Percentiles rank a stretch among this genome's conserved stretches.
These are phyloP conservation scores for Ammodytes marinus DNA, from an alignment of 2,113 vertebrate genomes.

Conservation along the genomic window DNA sequence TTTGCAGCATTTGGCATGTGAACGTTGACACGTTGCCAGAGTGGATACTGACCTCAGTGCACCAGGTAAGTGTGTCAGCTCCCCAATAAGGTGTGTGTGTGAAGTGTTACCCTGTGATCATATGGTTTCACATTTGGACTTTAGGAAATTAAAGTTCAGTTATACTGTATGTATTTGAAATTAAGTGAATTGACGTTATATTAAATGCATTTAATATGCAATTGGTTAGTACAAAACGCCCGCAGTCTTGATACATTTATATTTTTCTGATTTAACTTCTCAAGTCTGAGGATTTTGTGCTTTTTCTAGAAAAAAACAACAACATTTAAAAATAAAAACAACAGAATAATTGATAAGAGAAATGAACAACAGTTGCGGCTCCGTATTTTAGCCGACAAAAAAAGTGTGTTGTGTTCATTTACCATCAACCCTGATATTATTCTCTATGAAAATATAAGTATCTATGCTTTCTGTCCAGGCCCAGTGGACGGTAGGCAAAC, in stretches of 20 bases:
- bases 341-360: neutral
- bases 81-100: neutral
- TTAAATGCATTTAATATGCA: too few species aligned
- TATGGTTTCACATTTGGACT: too few species aligned
- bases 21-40: conserved; percentile 87
- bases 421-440: too few species aligned
- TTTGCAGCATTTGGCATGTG: conserved; percentile 88
- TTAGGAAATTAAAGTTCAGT: too few species aligned
- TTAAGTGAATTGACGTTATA: too few species aligned
- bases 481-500: conserved; percentile 90
- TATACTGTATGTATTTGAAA: too few species aligned
- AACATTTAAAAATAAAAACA: neutral
- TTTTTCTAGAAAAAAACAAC: too few species aligned
- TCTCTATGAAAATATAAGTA: too few species aligned
- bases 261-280: too few species aligned
- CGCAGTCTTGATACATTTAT: too few species aligned
- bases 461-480: conserved; percentile 78
- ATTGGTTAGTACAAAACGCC: too few species aligned
- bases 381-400: neutral
- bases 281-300: too few species aligned
- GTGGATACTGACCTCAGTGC: conserved; percentile 85
- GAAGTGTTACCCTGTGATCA: neutral
- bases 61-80: conserved; percentile 81
- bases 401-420: neutral
- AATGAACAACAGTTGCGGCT: neutral